Evolutionary conservation across 2,888 invertebrate species (phyloP).

Genomic region (Trichogramma dendrolimi): DNA sequence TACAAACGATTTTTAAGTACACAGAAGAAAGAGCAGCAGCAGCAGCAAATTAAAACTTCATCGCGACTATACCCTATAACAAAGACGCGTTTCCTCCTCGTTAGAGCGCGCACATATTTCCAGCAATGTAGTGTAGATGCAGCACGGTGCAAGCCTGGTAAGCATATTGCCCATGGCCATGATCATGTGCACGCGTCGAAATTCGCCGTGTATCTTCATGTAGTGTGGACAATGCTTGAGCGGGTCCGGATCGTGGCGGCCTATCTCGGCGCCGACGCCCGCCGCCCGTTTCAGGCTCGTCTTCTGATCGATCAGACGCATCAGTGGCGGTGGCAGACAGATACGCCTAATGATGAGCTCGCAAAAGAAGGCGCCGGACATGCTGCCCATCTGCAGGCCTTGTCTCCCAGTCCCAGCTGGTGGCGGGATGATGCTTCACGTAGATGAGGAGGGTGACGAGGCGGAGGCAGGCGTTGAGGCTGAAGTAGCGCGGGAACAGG

Average conservation of each 20-base stretch:
- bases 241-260: conserved; percentile 67
- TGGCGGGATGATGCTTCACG: conserved; percentile 60
- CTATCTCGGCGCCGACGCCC: conserved; percentile 76
- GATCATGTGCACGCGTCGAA: conserved; percentile 71
- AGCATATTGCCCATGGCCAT: conserved; percentile 79
- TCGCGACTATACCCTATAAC: too few species aligned
- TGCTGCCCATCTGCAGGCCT: conserved; percentile 59
- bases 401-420: conserved; percentile 52
- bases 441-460: conserved; percentile 70
- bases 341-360: conserved; percentile 71
- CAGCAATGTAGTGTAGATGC: conserved; percentile 65
- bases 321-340: conserved; percentile 71
- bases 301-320: conserved; percentile 70
- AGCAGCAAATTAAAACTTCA: too few species aligned
- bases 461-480: conserved; percentile 71
- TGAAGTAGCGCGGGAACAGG: conserved; percentile 82
- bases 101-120: conserved; percentile 51
- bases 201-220: conserved; percentile 67
- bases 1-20: too few species aligned
- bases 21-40: too few species aligned
- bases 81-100: too few species aligned
- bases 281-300: conserved; percentile 70
- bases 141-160: conserved; percentile 63
- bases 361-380: conserved; percentile 66
- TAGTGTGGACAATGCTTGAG: conserved; percentile 76